A percentile compares a stretch with the other conserved stretches of the same genome.
Evolutionary conservation across 2,113 vertebrate genomes (phyloP).

Genomic region (Hiodon alosoides): DNA sequence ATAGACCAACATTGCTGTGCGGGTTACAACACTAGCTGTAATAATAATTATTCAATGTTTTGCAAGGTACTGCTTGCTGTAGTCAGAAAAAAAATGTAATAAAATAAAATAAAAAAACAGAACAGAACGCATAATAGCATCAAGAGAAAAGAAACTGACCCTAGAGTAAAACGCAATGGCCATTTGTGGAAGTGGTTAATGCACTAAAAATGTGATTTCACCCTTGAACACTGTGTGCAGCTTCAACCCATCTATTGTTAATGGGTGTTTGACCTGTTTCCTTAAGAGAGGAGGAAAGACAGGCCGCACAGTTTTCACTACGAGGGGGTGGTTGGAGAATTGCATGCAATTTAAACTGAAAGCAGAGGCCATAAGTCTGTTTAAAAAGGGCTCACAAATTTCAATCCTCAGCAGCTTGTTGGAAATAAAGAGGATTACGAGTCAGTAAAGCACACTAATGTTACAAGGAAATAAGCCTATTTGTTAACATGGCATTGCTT

Average conservation of each 20-base stretch:
- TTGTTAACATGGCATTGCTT: neutral
- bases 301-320: conserved; percentile 35
- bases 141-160: neutral
- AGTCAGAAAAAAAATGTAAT: too few species aligned
- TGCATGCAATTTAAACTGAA: conserved; percentile 9
- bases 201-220: conserved; percentile 16
- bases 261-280: conserved; percentile 52
- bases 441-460: neutral
- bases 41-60: too few species aligned
- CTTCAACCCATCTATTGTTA: conserved; percentile 46
- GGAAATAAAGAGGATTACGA: conserved; percentile 16
- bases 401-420: conserved; percentile 10
- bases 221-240: neutral
- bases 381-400: neutral
- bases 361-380: conserved; percentile 3
- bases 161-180: neutral
- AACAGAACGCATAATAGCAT: neutral
- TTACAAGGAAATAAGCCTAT: conserved; percentile 14
- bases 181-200: neutral
- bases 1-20: too few species aligned
- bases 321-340: conserved; percentile 6
- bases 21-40: too few species aligned
- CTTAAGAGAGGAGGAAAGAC: conserved; percentile 31
- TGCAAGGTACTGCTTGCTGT: too few species aligned
- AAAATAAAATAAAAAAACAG: too few species aligned